Evolutionary conservation across 2,797 vertebrate species (phyloP), one percentile per base, ranked within the genome.

Genomic region (Sorex maritimensis): DNA sequence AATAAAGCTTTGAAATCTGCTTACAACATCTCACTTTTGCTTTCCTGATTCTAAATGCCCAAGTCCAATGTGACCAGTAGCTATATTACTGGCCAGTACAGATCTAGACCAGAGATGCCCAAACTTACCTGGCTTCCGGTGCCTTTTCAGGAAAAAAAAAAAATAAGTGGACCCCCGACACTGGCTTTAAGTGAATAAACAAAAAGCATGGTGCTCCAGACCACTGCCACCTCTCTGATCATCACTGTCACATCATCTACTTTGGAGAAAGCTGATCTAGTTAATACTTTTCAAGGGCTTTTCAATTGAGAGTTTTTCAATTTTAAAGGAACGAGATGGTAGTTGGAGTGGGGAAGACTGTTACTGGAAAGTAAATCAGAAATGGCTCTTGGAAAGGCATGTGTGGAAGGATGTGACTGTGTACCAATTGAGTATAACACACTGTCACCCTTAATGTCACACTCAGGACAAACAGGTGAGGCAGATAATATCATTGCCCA

Each of bases 251-350:
- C 17, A 15, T 17, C 17, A 55, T 55, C 52, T 55, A 55, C 52
- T 55, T 55, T 55, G 52, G 13, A 17, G 17, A 55, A 55, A 12
- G 17, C 52, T 55, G 4, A 44, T 55, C 52, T 12, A 55, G 12
- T 55, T 14, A 86, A 41, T 23, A 69, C 68, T 24, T 65, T 21
- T 74, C 83, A 69, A 95, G 65, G 41, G n/a, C 34, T 78, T 21
- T 65, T 44, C 23, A 83, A 21, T 88, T 44, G 7, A 44, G 41
- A 44, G 41, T 44, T 44, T 44, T 44, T 44, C 41, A 44, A 44
- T 44, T 44, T 44, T 44, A 90, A 46, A 81, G 67, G 79, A 52
- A 71, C 4, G 28, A 19, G 46, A 41, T 67, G 49, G 58, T 19
- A 61, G 49, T 68, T 75, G 6, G 11, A 69, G 2, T 41, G n/a